phyloP scores from a whole-genome alignment of 2,888 invertebrate genomes.

The Erebia aethiops region DNA sequence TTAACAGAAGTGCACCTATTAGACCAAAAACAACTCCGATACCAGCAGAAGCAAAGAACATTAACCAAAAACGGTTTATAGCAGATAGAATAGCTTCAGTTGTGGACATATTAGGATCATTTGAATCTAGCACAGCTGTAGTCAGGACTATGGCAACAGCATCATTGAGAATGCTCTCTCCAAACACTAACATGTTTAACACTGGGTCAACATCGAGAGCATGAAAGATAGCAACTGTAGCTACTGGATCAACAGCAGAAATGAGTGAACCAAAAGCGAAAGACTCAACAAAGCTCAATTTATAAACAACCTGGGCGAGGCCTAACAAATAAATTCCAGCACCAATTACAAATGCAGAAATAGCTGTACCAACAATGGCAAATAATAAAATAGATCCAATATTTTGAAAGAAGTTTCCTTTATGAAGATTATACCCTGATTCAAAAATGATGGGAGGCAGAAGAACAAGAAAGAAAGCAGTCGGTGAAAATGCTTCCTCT shows the following conservation, averaged over 20 bases:
- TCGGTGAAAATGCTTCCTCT: constrained; percentile 99
- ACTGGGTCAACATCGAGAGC: constrained; percentile 98
- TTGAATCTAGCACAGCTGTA: constrained; percentile 90
- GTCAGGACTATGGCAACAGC: constrained; percentile 99
- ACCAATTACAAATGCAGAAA: constrained; percentile 98
- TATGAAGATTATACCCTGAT: constrained; percentile 99
- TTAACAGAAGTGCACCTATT: constrained; percentile 94
- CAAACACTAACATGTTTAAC: constrained; percentile 99
- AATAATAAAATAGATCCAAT: constrained; percentile 99
- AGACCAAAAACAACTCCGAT: constrained; percentile 98
- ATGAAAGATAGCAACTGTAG: constrained; percentile 99
- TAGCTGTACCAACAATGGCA: constrained; percentile 98
- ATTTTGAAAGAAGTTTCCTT: constrained; percentile 98
- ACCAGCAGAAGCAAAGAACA: constrained; percentile 99
- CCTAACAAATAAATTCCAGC: constrained; percentile 97
- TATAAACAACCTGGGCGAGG: constrained; percentile 94
- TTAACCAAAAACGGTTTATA: constrained; percentile 94
- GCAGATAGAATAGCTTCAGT: constrained; percentile 94
- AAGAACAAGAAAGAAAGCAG: constrained; percentile 97
- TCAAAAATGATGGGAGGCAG: constrained; percentile 99
- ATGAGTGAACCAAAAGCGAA: constrained; percentile 99
- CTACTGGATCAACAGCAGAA: constrained; percentile 99
- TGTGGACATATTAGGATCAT: constrained; percentile 84
- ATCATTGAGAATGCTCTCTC: constrained; percentile 97
- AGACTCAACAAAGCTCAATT: constrained; percentile 96